Base-by-base conservation (phyloP, 2,888 invertebrate genomes). In the Lithophane ornitopus region DNA sequence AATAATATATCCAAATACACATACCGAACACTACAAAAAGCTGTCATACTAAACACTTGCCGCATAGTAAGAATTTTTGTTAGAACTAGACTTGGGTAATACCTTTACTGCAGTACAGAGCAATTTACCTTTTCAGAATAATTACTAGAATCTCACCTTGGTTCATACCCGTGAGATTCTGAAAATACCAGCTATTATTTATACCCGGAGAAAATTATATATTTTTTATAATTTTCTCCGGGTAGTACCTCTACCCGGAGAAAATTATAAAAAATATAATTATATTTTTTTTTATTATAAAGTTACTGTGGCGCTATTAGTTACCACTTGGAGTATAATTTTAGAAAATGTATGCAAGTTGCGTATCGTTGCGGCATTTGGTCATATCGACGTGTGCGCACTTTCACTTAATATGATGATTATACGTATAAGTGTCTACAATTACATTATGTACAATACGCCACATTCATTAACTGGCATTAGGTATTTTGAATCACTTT, bases 401-500 rank as follows among this genome's bases (percentile, higher is more conserved):
- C 92, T 92, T 92, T 92, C 92, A 89, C 92, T 90, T 89, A 73
- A 82, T 81, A 81, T 85, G 67, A 70, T 85, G 66, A 88, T 85
- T 81, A 83, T 71, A 81, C 73, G 69, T 67, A 54, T 88, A 88
- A 85, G 82, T 75, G 70, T 76, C 74, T 78, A 78, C 69, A 78
- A 70, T 89, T 78, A 80, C 71, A 74, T 75, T 89, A 90, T 90
- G 78, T 80, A 81, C 84, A 76, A 81, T 81, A 80, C 74, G 70
- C 77, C 63, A 71, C 58, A 39, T 28, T 68, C 59, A 46, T 69
- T 63, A 72, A 58, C n/a, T 46, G 52, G 26, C 46, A 62, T 77
- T 28, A 7, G 3, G 39, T 54, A 59, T 46, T 34, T 59, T 56
- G 34, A 49, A 41, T 58, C n/a, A 62, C 26, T 67, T 49, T n/a